Evolutionary conservation across 2,113 vertebrate species (phyloP).

Genomic region (Apeltes quadracus): DNA sequence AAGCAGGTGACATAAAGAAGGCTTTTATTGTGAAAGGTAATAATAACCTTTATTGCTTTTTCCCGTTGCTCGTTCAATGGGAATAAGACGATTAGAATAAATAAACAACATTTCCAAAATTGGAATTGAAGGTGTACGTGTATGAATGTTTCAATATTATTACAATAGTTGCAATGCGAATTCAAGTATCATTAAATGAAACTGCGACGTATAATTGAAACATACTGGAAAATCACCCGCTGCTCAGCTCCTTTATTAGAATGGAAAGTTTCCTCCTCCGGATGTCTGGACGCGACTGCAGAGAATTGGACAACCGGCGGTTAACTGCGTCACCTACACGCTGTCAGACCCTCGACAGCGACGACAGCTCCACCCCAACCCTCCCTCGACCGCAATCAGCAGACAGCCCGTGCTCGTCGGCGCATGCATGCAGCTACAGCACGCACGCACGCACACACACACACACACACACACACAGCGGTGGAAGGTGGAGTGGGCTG

Average conservation of each 20-base stretch:
- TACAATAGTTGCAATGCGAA: too few species aligned
- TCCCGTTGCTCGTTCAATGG: too few species aligned
- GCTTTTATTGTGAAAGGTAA: too few species aligned
- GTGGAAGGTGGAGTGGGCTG: slow-evolving; percentile 40
- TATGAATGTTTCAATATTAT: too few species aligned
- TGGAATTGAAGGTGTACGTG: too few species aligned
- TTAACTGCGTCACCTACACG: slow-evolving; percentile 42
- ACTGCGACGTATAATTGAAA: too few species aligned
- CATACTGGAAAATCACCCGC: not conserved
- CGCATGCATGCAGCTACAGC: slow-evolving; percentile 27
- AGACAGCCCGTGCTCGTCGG: slow-evolving; percentile 19
- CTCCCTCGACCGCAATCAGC: slow-evolving; percentile 31
- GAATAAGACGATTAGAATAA: too few species aligned
- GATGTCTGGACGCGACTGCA: slow-evolving; percentile 20
- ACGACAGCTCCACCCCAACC: slow-evolving; percentile 49
- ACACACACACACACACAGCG: slow-evolving; percentile 5
- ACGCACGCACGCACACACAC: slow-evolving; percentile 12
- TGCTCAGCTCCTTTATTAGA: not conserved
- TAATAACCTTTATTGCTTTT: too few species aligned
- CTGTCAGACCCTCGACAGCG: slow-evolving; percentile 41
- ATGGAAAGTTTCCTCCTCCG: not conserved
- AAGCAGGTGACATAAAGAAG: too few species aligned
- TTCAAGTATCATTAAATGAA: too few species aligned
- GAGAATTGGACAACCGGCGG: slow-evolving; percentile 46
- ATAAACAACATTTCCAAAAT: too few species aligned